phyloP scores from a whole-genome alignment of 2,113 vertebrate species.

The Hippocampus guttulatus region DNA sequence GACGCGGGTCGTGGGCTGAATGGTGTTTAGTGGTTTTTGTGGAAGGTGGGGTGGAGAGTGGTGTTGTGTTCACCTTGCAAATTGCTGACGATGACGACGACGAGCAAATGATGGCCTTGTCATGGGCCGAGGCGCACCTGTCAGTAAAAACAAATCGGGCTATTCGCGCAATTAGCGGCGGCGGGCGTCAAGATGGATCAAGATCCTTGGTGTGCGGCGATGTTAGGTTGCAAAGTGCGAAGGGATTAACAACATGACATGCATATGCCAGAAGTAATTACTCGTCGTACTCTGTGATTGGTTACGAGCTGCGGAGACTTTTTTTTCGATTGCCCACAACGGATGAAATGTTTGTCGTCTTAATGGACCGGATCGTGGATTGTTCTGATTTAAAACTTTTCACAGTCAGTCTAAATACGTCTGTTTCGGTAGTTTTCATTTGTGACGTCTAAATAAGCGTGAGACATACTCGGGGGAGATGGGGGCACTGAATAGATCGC shows the following conservation, averaged over 20 bases:
- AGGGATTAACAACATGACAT: constrained; percentile 52
- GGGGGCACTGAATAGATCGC: no score
- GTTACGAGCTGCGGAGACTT: background rate
- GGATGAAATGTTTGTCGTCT: background rate
- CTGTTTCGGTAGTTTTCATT: background rate
- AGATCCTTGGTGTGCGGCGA: constrained; percentile 31
- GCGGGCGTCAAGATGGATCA: constrained; percentile 67
- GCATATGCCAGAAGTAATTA: constrained; percentile 56
- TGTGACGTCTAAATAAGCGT: background rate
- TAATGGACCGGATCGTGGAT: background rate
- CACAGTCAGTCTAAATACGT: background rate
- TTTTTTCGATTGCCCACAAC: background rate
- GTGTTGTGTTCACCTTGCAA: constrained; percentile 74
- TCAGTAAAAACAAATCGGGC: constrained; percentile 78
- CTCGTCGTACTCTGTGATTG: constrained; percentile 41
- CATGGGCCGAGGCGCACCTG: constrained; percentile 80
- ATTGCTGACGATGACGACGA: constrained; percentile 84
- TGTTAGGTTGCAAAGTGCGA: constrained; percentile 45
- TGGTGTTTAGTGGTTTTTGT: constrained; percentile 43
- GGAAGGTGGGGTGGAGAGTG: background rate
- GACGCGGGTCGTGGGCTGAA: constrained; percentile 23
- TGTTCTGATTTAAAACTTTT: background rate
- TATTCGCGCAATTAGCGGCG: constrained; percentile 77
- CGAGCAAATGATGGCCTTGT: constrained; percentile 85
- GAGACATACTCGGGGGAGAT: background rate